Evolutionary conservation across 2,797 vertebrate species (phyloP).

Genomic region (Tokudaia tokunoshimensis): DNA sequence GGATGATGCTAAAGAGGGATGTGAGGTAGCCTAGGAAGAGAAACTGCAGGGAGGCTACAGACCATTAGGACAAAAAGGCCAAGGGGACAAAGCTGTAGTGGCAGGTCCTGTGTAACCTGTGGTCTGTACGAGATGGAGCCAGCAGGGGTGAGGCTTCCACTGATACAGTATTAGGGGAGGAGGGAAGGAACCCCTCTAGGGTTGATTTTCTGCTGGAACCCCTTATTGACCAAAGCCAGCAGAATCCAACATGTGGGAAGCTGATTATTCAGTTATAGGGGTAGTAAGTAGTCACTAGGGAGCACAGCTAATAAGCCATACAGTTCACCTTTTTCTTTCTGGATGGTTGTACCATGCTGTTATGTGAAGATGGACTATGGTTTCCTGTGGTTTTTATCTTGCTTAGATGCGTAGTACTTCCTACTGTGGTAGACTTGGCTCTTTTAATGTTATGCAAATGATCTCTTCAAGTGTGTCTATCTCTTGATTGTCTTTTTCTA

Average conservation of each 20-base stretch:
- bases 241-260: fast-evolving
- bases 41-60: background rate
- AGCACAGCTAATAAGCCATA: background rate
- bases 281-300: no score
- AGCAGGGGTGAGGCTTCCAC: background rate
- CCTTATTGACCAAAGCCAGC: background rate
- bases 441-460: background rate
- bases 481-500: background rate
- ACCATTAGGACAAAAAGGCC: background rate
- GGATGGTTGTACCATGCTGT: background rate
- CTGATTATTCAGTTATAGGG: background rate
- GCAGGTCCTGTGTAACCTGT: fast-evolving
- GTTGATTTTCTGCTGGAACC: fast-evolving
- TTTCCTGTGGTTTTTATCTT: background rate
- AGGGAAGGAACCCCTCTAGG: no score
- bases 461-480: background rate
- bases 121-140: background rate
- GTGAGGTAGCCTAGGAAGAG: background rate
- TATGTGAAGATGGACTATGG: background rate
- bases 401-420: background rate
- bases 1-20: background rate
- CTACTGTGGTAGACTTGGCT: background rate
- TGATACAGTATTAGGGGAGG: no score
- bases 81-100: fast-evolving
- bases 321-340: background rate